phyloP scores from a whole-genome alignment of 2,888 invertebrate genomes.

The Tiliacea citrago region DNA sequence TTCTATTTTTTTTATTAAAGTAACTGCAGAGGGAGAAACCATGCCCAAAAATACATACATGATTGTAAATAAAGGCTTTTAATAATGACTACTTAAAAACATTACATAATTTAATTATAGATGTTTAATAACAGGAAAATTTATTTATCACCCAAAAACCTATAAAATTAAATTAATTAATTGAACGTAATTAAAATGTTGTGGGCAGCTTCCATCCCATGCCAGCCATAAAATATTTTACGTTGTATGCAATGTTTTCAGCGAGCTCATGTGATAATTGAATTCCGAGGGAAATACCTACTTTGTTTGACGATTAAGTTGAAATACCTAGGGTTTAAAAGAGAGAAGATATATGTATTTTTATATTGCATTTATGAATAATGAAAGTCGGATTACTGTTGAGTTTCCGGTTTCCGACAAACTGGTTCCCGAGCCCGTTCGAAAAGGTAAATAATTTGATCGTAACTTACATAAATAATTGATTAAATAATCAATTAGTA shows the following conservation, averaged over 20 bases:
- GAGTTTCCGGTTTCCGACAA: constrained; percentile 9
- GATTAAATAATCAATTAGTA: background rate
- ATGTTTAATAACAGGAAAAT: background rate
- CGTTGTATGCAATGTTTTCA: constrained; percentile 36
- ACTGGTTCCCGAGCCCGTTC: background rate
- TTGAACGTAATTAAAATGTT: constrained; percentile 46
- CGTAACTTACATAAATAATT: constrained; percentile 9
- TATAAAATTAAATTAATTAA: constrained; percentile 39
- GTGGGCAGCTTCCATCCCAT: constrained; percentile 28
- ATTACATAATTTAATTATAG: constrained; percentile 3
- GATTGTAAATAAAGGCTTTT: background rate
- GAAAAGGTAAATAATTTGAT: constrained; percentile 16
- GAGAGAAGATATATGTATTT: background rate
- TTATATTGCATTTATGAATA: background rate
- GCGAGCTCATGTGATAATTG: constrained; percentile 41
- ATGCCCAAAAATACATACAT: background rate
- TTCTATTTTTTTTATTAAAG: background rate
- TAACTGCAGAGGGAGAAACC: background rate
- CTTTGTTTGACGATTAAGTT: constrained; percentile 3
- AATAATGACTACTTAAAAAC: background rate
- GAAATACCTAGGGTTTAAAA: background rate
- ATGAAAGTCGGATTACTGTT: background rate
- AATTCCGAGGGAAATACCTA: constrained; percentile 27
- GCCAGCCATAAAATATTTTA: constrained; percentile 31
- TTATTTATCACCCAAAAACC: constrained; percentile 7